Conservation (phyloP, 2,797 vertebrate species). For the Rhincodon typus region DNA sequence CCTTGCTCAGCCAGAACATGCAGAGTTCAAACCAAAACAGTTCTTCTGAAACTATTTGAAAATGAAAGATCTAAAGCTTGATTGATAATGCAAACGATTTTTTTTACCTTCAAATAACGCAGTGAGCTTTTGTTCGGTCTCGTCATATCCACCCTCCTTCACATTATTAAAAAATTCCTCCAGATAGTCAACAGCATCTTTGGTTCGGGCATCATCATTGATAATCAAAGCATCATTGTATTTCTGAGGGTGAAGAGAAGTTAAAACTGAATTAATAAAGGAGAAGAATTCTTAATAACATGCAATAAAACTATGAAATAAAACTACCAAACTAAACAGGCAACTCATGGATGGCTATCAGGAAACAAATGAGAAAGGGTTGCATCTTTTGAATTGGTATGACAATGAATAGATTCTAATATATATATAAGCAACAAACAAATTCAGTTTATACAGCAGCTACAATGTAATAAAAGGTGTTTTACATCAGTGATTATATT, state of each 20-base stretch:
- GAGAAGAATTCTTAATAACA: background rate
- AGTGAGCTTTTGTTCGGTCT: constrained; percentile 55
- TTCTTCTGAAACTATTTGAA: background rate
- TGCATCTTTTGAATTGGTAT: background rate
- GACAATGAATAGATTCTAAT: background rate
- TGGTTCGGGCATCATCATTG: constrained; percentile 58
- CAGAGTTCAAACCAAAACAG: background rate
- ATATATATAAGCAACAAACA: background rate
- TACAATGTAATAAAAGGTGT: background rate
- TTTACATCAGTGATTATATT: background rate
- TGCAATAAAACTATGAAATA: background rate
- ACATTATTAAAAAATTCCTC: constrained; percentile 60
- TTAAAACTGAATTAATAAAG: background rate
- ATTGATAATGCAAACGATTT: background rate
- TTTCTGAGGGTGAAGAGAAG: constrained; percentile 53
- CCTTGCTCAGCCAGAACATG: background rate
- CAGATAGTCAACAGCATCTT: constrained; percentile 62
- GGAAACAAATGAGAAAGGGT: background rate
- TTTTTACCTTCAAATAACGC: constrained; percentile 58
- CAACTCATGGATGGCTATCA: background rate
- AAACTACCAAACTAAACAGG: background rate
- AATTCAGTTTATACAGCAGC: background rate
- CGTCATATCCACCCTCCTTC: constrained; percentile 50
- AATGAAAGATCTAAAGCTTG: background rate
- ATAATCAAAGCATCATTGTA: constrained; percentile 66